Evolutionary conservation across 2,797 vertebrate species (phyloP), one percentile per base, ranked within the genome.

Genomic region (Valencia hispanica): DNA sequence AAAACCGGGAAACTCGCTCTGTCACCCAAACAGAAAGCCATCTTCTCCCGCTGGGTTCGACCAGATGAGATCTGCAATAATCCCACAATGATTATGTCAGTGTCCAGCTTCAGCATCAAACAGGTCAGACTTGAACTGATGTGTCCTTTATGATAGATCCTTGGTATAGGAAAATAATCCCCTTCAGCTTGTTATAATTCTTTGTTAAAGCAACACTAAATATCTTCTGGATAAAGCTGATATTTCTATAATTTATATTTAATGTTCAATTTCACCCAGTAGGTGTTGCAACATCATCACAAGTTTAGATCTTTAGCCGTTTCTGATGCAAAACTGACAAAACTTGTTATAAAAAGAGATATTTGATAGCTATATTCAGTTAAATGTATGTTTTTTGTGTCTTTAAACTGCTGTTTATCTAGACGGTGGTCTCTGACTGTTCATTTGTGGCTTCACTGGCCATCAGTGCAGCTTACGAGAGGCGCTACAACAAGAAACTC

Each of bases 401-500:
- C 10, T 65, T 39, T 10, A 65, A 68, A 43, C 41, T 7, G 47
- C 12, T 15, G 7, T 73, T 48, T 59, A 78, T 90, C 30, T 80
- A 99, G 98, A 99, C 98, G 36, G 97, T 99, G 82, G 98, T 99
- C 65, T 99, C 98, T n/a, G 98, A 99, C 92, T 99, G 98, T 87
- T 99, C 98, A 0, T 99, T 99, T 0, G 97, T 99, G 91, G 98
- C 98, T 9, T 99, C 98, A 0, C 91, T 99, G 39, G 98, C 98
- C 80, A 99, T 99, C 92, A 99, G 98, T 66, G 98, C 98, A 4
- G 98, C 98, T 0, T 99, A 99, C 75, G 98, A 99, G 92, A 96
- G 98, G 87, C 96, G 98, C 34, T 99, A 97, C 68, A 99, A 95
- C 94, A 99, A 99, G 95, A 99, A 99, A 68, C 90, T 99, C 79